Percentiles rank a stretch among this genome's conserved stretches.
Conservation (phyloP, 2,888 invertebrate genomes). For the Danaus chrysippus region DNA sequence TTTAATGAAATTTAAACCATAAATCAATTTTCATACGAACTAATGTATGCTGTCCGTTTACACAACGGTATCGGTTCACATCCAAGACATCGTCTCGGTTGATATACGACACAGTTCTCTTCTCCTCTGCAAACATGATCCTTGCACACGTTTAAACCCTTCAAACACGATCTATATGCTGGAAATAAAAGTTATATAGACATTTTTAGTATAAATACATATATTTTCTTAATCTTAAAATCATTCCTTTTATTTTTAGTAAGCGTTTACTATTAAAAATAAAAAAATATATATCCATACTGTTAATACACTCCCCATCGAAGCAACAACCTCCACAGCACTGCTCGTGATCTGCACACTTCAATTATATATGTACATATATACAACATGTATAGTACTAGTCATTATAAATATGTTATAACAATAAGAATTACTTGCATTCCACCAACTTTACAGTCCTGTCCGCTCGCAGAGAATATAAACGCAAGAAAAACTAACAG, state of each 20-base stretch:
- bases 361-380: constrained; percentile 34
- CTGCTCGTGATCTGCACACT: constrained; percentile 72
- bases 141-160: constrained; percentile 54
- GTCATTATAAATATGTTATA: not conserved
- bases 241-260: no score
- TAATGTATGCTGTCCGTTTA: constrained; percentile 23
- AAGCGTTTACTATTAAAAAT: not conserved
- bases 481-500: constrained; percentile 37
- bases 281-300: constrained; percentile 52
- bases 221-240: not conserved
- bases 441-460: constrained; percentile 65
- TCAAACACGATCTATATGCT: constrained; percentile 63
- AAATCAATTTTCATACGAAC: no score
- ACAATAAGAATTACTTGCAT: constrained; percentile 45
- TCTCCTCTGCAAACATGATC: constrained; percentile 59
- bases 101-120: constrained; percentile 55
- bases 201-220: not conserved
- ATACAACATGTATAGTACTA: no score
- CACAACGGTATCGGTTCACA: constrained; percentile 65
- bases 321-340: constrained; percentile 81
- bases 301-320: constrained; percentile 70
- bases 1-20: no score
- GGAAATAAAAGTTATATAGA: constrained; percentile 19
- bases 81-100: constrained; percentile 58
- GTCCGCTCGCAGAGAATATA: constrained; percentile 40